These are phyloP conservation scores for Microplitis demolitor DNA, from an alignment of 1,140 invertebrate species.

Conservation along the genomic window DNA sequence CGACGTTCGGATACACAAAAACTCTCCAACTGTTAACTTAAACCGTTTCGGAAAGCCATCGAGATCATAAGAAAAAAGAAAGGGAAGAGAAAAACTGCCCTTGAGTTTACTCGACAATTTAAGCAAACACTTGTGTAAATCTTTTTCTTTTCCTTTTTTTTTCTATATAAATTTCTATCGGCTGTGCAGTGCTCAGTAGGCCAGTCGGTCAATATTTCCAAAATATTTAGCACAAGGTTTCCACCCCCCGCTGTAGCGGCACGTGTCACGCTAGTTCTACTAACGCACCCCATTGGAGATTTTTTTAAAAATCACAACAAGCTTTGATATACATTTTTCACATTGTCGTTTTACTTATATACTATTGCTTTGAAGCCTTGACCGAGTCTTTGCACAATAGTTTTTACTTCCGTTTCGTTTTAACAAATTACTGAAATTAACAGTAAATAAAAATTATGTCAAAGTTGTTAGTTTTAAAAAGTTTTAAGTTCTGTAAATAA, in stretches of 20 bases:
- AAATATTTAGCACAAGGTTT: conserved; percentile 30
- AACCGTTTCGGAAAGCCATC: not conserved
- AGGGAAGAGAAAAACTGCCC: not conserved
- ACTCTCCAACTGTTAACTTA: too few relatives aligned
- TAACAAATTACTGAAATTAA: too few relatives aligned
- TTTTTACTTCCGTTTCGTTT: too few relatives aligned
- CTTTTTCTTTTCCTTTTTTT: not conserved
- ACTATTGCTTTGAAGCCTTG: too few relatives aligned
- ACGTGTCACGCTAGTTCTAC: conserved; percentile 1
- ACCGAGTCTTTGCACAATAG: too few relatives aligned
- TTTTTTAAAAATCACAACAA: not conserved
- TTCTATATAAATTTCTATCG: too few relatives aligned
- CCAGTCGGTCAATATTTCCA: conserved; percentile 29
- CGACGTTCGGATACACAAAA: too few relatives aligned
- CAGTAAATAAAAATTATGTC: too few relatives aligned
- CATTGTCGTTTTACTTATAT: not conserved
- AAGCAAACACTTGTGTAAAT: not conserved
- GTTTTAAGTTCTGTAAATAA: too few relatives aligned
- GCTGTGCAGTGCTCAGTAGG: not conserved
- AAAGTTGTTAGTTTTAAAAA: too few relatives aligned
- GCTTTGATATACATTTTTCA: not conserved
- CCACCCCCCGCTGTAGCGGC: conserved; percentile 17
- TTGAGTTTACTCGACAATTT: too few relatives aligned
- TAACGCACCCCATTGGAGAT: conserved; percentile 15
- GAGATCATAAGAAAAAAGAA: not conserved